These are phyloP conservation scores for Sarcophilus harrisii DNA, from an alignment of 2,797 vertebrate species.

Conservation along the genomic window DNA sequence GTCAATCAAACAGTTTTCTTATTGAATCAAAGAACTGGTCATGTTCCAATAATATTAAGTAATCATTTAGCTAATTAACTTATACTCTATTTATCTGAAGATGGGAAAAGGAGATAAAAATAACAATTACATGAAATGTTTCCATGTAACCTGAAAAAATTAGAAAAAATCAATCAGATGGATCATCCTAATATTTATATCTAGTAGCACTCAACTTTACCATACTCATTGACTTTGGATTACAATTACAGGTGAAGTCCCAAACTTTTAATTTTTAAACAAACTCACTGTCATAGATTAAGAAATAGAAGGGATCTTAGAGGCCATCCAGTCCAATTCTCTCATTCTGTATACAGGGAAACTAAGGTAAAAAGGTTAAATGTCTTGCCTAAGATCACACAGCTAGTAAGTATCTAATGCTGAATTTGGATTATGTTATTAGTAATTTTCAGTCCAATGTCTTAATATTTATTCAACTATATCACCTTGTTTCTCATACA, in stretches of 20 bases:
- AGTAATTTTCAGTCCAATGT: neutral
- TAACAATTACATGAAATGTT: neutral
- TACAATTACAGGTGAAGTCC: neutral
- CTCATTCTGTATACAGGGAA: neutral
- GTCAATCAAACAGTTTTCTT: neutral
- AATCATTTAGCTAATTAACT: neutral
- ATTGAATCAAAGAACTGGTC: neutral
- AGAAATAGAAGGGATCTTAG: neutral
- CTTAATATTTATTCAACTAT: neutral
- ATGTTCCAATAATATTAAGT: neutral
- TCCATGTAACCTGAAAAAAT: neutral
- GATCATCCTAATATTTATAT: neutral
- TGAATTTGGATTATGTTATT: neutral
- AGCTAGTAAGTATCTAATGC: neutral
- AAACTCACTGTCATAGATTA: neutral
- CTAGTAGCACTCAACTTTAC: neutral
- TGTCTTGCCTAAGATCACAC: neutral
- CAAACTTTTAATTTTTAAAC: neutral
- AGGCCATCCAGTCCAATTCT: neutral
- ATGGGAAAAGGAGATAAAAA: neutral
- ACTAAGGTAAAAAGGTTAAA: neutral
- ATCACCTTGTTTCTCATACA: neutral
- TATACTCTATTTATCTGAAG: neutral
- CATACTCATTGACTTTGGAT: neutral
- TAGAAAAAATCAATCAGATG: neutral